These are phyloP conservation scores for Paradisaea rubra DNA, from an alignment of 2,113 vertebrate species.

Conservation along the genomic window DNA sequence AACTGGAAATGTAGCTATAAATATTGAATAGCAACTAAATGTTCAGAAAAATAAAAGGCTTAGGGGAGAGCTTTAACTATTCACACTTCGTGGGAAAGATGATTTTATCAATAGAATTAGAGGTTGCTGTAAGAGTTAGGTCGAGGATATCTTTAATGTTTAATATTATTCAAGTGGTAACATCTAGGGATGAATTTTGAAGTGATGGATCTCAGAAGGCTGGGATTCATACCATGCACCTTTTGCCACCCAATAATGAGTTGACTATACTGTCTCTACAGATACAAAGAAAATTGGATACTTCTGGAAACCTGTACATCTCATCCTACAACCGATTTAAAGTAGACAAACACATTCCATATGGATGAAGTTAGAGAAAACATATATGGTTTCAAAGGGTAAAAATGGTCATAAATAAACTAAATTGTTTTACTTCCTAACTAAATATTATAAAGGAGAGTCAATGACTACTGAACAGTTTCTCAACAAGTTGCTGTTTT, in stretches of 20 bases:
- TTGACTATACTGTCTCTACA: background rate
- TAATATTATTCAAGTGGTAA: background rate
- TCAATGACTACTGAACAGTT: background rate
- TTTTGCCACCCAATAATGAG: background rate
- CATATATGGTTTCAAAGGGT: fast-evolving
- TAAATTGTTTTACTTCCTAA: background rate
- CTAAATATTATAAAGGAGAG: background rate
- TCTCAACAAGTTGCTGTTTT: background rate
- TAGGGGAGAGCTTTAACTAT: background rate
- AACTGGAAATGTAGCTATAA: conserved; percentile 31
- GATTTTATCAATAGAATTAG: conserved; percentile 28
- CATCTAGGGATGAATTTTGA: background rate
- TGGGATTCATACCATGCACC: background rate
- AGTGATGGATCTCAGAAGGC: background rate
- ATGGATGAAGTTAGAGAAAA: background rate
- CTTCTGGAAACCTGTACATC: background rate
- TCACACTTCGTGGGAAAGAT: background rate
- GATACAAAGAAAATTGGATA: background rate
- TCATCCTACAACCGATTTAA: background rate
- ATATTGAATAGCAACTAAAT: conserved; percentile 33
- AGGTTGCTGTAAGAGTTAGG: background rate
- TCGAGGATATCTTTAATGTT: background rate
- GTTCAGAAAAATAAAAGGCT: conserved; percentile 29
- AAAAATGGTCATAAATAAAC: background rate
- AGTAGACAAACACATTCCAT: background rate